Evolutionary conservation across 2,797 vertebrate genomes (phyloP).

Genomic region (Diplodus puntazzo): DNA sequence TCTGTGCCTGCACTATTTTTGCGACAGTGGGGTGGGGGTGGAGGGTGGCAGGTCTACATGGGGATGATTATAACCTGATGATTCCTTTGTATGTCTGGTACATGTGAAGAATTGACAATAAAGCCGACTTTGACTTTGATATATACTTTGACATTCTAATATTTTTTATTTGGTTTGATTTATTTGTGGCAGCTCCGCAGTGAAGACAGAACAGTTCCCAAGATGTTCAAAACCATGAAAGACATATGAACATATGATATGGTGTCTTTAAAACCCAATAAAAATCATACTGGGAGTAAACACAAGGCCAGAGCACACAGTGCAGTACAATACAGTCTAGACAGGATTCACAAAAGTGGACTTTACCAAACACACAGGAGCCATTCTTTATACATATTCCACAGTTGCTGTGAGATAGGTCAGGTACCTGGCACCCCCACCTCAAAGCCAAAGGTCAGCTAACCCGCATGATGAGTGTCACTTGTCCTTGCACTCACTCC

Average conservation of each 20-base stretch:
- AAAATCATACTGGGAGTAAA: too few relatives aligned
- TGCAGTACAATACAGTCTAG: neutral
- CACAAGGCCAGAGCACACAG: too few relatives aligned
- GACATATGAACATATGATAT: neutral
- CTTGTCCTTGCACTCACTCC: too few relatives aligned
- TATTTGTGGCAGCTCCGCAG: neutral
- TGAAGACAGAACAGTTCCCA: neutral
- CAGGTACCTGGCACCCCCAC: too few relatives aligned
- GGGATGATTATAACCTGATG: too few relatives aligned
- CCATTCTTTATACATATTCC: slow-evolving; percentile 16
- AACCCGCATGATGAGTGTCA: too few relatives aligned
- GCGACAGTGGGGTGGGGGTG: too few relatives aligned
- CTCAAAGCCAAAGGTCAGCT: too few relatives aligned
- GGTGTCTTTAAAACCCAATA: slow-evolving; percentile 16
- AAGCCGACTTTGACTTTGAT: neutral
- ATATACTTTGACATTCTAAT: neutral
- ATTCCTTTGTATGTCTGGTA: too few relatives aligned
- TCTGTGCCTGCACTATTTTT: too few relatives aligned
- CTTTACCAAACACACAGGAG: neutral
- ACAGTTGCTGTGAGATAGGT: slow-evolving; percentile 1
- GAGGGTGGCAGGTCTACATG: too few relatives aligned
- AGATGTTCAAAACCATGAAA: neutral
- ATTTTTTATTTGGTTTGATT: neutral
- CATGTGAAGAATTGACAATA: too few relatives aligned
- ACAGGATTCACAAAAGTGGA: neutral